A percentile compares a stretch with the other conserved stretches of the same genome.
phyloP scores from a whole-genome alignment of 2,888 invertebrate genomes.

The Homarus gammarus region DNA sequence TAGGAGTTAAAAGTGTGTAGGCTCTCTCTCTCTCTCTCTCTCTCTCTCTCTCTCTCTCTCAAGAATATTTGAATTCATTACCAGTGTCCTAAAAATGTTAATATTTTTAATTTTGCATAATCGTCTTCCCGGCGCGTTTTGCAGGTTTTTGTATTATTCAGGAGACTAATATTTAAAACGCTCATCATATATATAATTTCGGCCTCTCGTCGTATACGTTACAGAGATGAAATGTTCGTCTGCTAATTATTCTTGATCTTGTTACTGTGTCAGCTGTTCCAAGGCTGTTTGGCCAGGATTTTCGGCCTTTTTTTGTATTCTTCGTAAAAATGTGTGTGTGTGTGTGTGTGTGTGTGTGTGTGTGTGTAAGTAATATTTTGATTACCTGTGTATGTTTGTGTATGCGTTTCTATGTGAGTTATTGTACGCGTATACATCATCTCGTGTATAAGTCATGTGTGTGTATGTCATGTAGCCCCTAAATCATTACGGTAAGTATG shows the following conservation, averaged over 20 bases:
- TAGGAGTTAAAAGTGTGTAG: no score
- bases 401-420: neutral
- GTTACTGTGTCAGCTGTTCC: no score
- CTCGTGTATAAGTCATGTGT: no score
- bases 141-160: neutral
- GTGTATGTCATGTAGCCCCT: no score
- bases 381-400: neutral
- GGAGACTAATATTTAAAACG: neutral
- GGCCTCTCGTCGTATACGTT: neutral
- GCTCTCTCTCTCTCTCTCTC: neutral
- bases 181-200: neutral
- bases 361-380: neutral
- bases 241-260: neutral
- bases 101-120: constrained; percentile 8
- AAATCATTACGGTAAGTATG: no score
- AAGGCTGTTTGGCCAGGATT: no score
- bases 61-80: neutral
- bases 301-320: no score
- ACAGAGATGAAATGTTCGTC: neutral
- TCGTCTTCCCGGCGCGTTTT: neutral
- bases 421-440: no score
- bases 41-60: neutral
- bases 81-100: neutral
- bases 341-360: neutral
- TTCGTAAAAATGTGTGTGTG: neutral